Evolutionary conservation across 2,888 invertebrate species (phyloP), one percentile per base, ranked within the genome.

Genomic region (Orchesella flavescens): DNA sequence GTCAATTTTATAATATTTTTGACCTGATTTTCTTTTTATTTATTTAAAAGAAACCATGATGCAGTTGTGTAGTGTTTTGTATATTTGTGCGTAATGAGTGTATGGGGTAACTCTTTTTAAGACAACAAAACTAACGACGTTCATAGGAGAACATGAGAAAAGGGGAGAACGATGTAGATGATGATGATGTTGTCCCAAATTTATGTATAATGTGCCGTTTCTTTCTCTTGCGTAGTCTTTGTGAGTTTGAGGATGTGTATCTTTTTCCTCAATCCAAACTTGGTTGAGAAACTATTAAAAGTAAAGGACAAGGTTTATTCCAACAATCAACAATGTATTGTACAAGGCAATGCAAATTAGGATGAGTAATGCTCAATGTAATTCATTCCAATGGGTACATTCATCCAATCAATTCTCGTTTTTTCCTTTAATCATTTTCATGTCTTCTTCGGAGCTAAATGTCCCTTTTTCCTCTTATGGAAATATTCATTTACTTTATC

Each of bases 381-480:
- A 15, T 53, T 53, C 53, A 53, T 53, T n/a, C 15, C 1, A 5
- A 68, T 12, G 68, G 13, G 46, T 19, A 61, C 34, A 73, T 59
- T 73, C 53, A 76, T 76, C 49, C 19, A 43, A 24, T 76, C 59
- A 23, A 59, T 55, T 23, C 74, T 59, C 21, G 61, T 61, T 17
- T 46, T 46, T 46, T 46, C 46, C 59, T 73, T 73, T 73, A 57
- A 75, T 75, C 74, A 75, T 75, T 76, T 76, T 76, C 76, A 65
- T 63, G 61, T 75, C 57, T 57, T 57, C 17, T 53, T 75, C 74
- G 53, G 17, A 21, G 65, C 66, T 65, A 55, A 76, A 76, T 76
- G 43, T 76, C 24, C 53, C 76, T 66, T 63, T 17, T 76, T 76
- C 76, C 76, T 66, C 66, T 76, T 76, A 76, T 76, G 76, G 76